phyloP scores from a whole-genome alignment of 2,888 invertebrate genomes.

The Cataglyphis altisquamis region DNA sequence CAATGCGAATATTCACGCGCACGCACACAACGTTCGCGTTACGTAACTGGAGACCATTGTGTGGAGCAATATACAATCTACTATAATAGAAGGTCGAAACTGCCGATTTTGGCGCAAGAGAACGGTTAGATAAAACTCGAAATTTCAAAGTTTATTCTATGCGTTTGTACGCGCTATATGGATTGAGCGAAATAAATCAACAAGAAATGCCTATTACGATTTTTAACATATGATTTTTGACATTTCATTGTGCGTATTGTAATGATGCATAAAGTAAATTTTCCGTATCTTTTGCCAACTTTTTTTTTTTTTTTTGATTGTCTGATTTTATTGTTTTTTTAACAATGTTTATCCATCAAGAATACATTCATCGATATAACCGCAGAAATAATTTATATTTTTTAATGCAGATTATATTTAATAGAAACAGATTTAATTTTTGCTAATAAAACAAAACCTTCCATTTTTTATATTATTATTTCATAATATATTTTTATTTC shows the following conservation, averaged over 20 bases:
- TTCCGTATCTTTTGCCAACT: conserved; percentile 32
- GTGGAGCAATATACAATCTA: conserved; percentile 27
- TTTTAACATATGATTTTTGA: conserved; percentile 33
- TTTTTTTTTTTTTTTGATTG: background rate
- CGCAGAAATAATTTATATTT: background rate
- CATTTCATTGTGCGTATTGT: conserved; percentile 24
- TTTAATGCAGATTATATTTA: background rate
- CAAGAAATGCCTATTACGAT: conserved; percentile 27
- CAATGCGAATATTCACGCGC: background rate
- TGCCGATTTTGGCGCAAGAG: conserved; percentile 40
- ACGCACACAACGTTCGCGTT: background rate
- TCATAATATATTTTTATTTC: background rate
- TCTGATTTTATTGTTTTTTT: background rate
- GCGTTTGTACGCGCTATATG: conserved; percentile 12
- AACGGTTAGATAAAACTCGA: background rate
- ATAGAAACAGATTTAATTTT: background rate
- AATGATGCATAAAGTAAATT: conserved; percentile 14
- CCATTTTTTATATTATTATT: background rate
- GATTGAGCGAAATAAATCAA: conserved; percentile 54
- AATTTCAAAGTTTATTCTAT: conserved; percentile 17
- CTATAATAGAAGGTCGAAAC: conserved; percentile 25
- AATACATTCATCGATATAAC: background rate
- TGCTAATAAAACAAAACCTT: background rate
- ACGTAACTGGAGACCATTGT: conserved; percentile 29
- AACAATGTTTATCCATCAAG: no score